Conservation (phyloP, 2,113 vertebrate species). For the Leuciscus idus region DNA sequence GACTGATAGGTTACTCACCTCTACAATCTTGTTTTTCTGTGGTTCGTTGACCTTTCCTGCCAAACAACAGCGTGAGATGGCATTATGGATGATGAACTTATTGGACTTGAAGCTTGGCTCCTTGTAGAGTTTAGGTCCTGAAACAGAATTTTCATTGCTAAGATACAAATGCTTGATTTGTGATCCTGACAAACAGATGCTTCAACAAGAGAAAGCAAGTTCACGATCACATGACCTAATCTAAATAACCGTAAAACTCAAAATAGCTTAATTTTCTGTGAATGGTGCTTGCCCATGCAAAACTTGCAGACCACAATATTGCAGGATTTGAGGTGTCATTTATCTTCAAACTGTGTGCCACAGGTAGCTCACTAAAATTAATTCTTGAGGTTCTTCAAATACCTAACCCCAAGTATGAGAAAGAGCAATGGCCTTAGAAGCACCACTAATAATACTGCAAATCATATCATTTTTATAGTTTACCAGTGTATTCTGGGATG, state of each 20-base stretch:
- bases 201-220: neutral
- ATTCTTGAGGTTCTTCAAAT: neutral
- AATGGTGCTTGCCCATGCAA: neutral
- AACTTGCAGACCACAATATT: neutral
- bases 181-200: too few species aligned
- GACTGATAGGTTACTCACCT: constrained; percentile 75
- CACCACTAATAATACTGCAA: neutral
- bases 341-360: neutral
- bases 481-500: constrained; percentile 91
- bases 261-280: neutral
- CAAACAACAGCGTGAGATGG: constrained; percentile 90
- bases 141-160: constrained; percentile 30
- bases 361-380: neutral
- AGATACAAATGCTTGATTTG: neutral
- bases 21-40: constrained; percentile 91
- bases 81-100: constrained; percentile 94
- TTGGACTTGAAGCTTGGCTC: constrained; percentile 95
- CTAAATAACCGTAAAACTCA: neutral
- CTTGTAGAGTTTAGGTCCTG: constrained; percentile 92
- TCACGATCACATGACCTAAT: neutral
- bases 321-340: neutral
- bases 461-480: neutral
- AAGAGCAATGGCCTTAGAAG: neutral
- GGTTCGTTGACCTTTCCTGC: constrained; percentile 92
- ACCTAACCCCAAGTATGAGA: neutral